Evolutionary conservation across 2,113 vertebrate genomes (phyloP).

Genomic region (Pomatorhinus ruficollis): DNA sequence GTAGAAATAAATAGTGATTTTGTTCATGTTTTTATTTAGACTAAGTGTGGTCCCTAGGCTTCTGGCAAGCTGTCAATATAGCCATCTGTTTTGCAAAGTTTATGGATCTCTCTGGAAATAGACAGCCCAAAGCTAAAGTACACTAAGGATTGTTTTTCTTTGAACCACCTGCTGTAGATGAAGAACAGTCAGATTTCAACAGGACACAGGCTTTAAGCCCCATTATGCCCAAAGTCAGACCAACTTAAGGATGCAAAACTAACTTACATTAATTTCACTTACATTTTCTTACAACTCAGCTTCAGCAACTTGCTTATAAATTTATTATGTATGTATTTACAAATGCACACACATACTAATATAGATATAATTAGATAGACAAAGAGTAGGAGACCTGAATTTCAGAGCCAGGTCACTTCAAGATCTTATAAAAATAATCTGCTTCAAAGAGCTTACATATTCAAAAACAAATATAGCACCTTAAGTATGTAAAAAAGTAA

Average conservation of each 20-base stretch:
- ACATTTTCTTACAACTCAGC: not conserved
- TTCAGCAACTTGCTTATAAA: not conserved
- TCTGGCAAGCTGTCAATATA: conserved; percentile 21
- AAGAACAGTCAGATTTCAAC: not conserved
- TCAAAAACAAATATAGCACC: not conserved
- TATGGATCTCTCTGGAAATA: conserved; percentile 20
- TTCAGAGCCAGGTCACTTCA: not conserved
- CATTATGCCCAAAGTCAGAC: not conserved
- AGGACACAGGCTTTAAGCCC: not conserved
- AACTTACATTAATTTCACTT: not conserved
- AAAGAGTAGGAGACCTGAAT: not conserved
- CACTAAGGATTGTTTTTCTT: not conserved
- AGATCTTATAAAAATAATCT: not conserved
- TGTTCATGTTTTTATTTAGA: conserved; percentile 4
- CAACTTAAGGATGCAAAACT: not conserved
- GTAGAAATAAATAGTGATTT: conserved; percentile 19
- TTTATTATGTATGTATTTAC: not conserved
- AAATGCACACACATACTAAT: not conserved
- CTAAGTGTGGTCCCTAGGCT: not conserved
- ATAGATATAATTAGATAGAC: not conserved
- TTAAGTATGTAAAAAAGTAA: not conserved
- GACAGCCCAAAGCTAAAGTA: conserved; percentile 1
- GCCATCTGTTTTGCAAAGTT: conserved; percentile 46
- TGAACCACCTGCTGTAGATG: not conserved
- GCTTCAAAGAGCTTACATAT: not conserved